Conservation (phyloP, 2,797 vertebrate species). For the Mustela erminea region DNA sequence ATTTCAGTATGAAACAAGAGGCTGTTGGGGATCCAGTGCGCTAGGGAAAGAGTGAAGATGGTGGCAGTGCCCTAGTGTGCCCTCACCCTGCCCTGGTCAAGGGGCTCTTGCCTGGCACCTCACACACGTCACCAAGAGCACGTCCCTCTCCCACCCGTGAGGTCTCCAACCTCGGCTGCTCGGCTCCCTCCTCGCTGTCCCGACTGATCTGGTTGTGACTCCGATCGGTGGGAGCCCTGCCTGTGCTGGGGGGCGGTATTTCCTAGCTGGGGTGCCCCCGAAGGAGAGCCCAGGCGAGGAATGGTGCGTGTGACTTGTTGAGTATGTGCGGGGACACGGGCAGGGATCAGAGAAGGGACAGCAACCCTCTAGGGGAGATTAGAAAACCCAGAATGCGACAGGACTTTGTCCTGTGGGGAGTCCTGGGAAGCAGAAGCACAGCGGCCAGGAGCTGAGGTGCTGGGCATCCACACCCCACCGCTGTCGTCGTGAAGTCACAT, state of each 20-base stretch:
- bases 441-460: no score
- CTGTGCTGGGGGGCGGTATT: fast-evolving
- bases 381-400: fast-evolving
- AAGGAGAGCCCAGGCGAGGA: background rate
- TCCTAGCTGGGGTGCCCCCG: background rate
- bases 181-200: background rate
- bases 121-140: fast-evolving
- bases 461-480: background rate
- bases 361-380: background rate
- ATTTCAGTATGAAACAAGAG: background rate
- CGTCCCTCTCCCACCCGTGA: background rate
- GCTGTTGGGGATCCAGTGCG: background rate
- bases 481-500: fast-evolving
- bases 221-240: fast-evolving
- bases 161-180: background rate
- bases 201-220: background rate
- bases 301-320: fast-evolving
- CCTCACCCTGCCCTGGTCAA: background rate
- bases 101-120: background rate
- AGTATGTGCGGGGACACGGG: background rate
- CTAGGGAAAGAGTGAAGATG: no score
- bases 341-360: background rate
- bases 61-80: no score
- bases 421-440: background rate
- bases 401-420: no score